Base-by-base conservation (phyloP, 2,113 vertebrate species). In the Pomatostomus ruficeps region DNA sequence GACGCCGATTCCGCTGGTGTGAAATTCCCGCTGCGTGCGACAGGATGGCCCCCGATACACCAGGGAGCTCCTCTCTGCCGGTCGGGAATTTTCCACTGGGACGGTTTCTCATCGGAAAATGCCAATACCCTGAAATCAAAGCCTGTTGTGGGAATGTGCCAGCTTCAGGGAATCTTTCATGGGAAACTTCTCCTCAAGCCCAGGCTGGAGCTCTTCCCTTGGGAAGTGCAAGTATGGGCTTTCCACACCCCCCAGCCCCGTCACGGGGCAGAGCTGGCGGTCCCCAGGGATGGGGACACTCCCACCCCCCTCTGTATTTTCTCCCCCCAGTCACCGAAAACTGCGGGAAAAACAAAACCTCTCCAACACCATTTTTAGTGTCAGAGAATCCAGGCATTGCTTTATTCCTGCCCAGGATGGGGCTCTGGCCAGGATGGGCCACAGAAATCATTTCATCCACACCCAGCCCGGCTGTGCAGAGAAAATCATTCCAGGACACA, bases 61-160 rank as follows among this genome's bases (percentile, higher is more conserved):
- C 21, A 31, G 65, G 46, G 79, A 95, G 65, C 75, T 67, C 40
- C 79, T 71, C 79, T 62, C 40, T 12, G 63, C 88, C 51, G 51
- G 33, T 16, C 46, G 93, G 88, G 95, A 93, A 88, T 67, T 81
- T 94, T 86, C 88, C 74, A 8, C 1, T 1, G 66, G 36, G 71
- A n/a, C 9, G 74, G 36, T 61, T 96, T 94, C 93, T 57, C 96
- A 88, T 72, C 33, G 49, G 96, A 85, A 95, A 96, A 25, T 18
- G 61, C 55, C 55, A 13, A 43, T 54, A 58, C 9, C 1, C 87
- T 89, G 93, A 58, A 95, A 91, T 54, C 96, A 87, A 89, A 95
- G 79, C 76, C 73, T 29, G 19, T 4, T 5, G 51, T 93, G 95
- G 87, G 93, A 96, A 81, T 0, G 11, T 10, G 25, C 63, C 87